Conservation (phyloP, 2,113 vertebrate genomes). For the Clarias magur region DNA sequence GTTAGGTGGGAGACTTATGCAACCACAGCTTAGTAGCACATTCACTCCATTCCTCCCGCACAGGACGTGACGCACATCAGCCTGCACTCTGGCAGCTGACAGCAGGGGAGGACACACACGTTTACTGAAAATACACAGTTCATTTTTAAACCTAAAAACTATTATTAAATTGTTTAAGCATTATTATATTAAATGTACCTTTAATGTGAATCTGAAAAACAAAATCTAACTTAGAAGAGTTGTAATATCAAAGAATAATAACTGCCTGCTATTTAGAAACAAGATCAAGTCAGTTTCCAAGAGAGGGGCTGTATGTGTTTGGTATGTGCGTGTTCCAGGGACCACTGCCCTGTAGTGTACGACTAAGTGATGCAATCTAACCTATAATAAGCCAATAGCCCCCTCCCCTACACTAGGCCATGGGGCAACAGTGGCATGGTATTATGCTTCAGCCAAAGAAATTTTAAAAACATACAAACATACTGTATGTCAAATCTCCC, state of each 20-base stretch:
- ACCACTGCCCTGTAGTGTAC: background rate
- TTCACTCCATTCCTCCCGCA: constrained; percentile 7
- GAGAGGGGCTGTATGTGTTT: background rate
- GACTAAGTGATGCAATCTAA: background rate
- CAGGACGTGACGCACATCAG: constrained; percentile 45
- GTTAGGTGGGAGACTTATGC: constrained; percentile 41
- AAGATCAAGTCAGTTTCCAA: background rate
- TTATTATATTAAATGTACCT: background rate
- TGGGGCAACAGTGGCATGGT: background rate
- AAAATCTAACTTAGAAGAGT: background rate
- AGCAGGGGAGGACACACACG: constrained; percentile 28
- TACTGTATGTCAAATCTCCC: background rate
- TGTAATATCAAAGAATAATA: background rate
- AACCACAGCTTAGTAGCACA: constrained; percentile 37
- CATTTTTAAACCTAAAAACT: background rate
- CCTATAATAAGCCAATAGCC: background rate
- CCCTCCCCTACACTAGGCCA: background rate
- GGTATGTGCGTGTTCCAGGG: background rate
- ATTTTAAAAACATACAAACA: too few relatives aligned
- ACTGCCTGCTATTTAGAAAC: background rate
- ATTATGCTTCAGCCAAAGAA: background rate
- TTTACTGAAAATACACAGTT: background rate
- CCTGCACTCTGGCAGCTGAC: background rate
- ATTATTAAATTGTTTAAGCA: background rate
- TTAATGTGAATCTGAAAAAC: background rate